phyloP scores from a whole-genome alignment of 2,797 vertebrate genomes.

The Oreochromis mossambicus region DNA sequence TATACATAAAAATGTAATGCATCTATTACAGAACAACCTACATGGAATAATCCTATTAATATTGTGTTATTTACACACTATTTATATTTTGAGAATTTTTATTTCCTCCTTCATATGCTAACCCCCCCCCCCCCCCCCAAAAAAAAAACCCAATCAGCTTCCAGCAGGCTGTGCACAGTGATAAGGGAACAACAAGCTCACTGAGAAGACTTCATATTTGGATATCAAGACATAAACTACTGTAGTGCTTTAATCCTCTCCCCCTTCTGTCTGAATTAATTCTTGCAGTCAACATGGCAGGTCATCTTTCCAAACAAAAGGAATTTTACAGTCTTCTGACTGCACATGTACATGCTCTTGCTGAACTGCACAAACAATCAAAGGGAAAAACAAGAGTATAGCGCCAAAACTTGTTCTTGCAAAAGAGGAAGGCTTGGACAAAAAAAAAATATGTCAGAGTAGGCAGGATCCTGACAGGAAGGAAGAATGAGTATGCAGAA shows the following conservation, averaged over 20 bases:
- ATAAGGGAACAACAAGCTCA: neutral
- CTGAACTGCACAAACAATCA: neutral
- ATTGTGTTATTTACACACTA: neutral
- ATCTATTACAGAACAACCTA: neutral
- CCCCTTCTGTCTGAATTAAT: slow-evolving; percentile 1
- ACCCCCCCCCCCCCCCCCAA: neutral
- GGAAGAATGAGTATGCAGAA: slow-evolving; percentile 57
- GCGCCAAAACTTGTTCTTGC: neutral
- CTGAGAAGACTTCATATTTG: slow-evolving; percentile 1
- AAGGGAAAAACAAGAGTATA: neutral
- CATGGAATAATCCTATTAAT: neutral
- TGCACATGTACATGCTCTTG: neutral
- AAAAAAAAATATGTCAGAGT: slow-evolving; percentile 17
- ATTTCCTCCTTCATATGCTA: neutral
- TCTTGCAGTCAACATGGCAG: slow-evolving; percentile 9
- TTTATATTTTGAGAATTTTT: neutral
- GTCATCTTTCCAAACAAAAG: slow-evolving; percentile 23
- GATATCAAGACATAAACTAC: slow-evolving; percentile 19
- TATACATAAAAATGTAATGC: neutral
- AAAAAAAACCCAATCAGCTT: fast-evolving
- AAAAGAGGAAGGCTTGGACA: neutral
- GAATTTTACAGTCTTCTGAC: neutral
- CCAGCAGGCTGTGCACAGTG: neutral
- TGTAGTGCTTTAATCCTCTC: neutral
- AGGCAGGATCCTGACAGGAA: slow-evolving; percentile 44